A percentile compares a stretch with the other conserved stretches of the same genome.
Evolutionary conservation across 2,797 vertebrate species (phyloP).

Genomic region (Choloepus didactylus): DNA sequence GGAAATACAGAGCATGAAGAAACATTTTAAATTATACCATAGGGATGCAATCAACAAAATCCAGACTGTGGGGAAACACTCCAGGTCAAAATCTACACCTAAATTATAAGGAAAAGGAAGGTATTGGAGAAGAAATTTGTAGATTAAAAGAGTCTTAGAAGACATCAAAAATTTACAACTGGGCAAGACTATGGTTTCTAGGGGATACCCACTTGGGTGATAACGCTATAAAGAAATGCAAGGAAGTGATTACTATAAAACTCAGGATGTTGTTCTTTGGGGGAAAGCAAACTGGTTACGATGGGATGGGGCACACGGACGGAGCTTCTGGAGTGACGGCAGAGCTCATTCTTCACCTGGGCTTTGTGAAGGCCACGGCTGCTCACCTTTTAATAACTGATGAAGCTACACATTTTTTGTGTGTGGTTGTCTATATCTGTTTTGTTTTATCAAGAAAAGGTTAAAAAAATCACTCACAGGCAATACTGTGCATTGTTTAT

Average conservation of each 20-base stretch:
- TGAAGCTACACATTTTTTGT: background rate
- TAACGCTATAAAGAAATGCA: background rate
- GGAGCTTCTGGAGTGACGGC: background rate
- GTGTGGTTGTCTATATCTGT: background rate
- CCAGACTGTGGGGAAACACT: background rate
- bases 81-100: background rate
- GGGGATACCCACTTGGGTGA: background rate
- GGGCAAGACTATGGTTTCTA: background rate
- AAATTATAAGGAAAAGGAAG: conserved; percentile 14
- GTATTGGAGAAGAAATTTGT: background rate
- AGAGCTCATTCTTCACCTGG: background rate
- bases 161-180: background rate
- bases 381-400: background rate
- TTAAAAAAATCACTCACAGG: background rate
- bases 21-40: background rate
- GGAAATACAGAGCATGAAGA: background rate
- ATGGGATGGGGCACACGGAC: background rate
- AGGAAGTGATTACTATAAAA: background rate
- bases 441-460: background rate
- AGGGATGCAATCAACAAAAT: background rate
- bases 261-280: background rate
- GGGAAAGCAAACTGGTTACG: background rate
- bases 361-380: background rate
- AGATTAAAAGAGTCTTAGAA: conserved; percentile 17
- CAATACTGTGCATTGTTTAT: background rate